Base-by-base conservation (phyloP, 2,888 invertebrate species). In the Noctuana brunneofusca region DNA sequence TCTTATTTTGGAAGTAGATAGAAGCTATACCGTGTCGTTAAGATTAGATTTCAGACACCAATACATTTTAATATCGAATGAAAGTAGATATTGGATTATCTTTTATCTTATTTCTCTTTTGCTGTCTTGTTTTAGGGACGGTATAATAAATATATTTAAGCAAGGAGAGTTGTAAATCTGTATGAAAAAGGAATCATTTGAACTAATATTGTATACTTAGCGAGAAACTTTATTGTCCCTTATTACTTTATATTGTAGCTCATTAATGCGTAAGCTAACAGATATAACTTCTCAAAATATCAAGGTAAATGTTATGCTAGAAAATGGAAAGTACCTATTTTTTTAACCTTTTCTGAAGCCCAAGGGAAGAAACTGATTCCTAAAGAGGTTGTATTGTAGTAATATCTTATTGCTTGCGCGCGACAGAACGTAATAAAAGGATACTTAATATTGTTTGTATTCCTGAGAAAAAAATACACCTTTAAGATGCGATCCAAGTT, bases 1-100 rank as follows among this genome's bases (percentile, higher is more conserved):
- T 64, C 57, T 66, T 65, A 68, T 65, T 66, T 67, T 63, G 54
- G 64, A 64, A 63, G 64, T 64, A 63, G 30, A 14, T 43, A 16
- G 52, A n/a, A 43, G 32, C 20, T 43, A 27, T 41, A 24, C 16
- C 58, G 59, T 59, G 54, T 64, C 56, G 52, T 58, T 30, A 55
- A 60, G 53, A 65, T 65, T 59, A 59, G 53, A 65, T 64, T 65
- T 65, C 60, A 41, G 56, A 59, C 59, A 64, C 43, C 58, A 65
- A 65, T 64, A 58, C 49, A 65, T 50, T 62, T 66, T 64, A 63
- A 60, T 65, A 66, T 59, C 22, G 30, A 46, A 46, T 30, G 41
- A 41, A 41, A 32, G 5, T 27, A 38, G 22, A 41, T 58, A 50
- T 41, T 38, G 22, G n/a, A 48, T 58, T 56, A 46, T 46, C 30